Evolutionary conservation across 2,888 invertebrate species (phyloP), one percentile per base, ranked within the genome.

Genomic region (Microplitis manilae): DNA sequence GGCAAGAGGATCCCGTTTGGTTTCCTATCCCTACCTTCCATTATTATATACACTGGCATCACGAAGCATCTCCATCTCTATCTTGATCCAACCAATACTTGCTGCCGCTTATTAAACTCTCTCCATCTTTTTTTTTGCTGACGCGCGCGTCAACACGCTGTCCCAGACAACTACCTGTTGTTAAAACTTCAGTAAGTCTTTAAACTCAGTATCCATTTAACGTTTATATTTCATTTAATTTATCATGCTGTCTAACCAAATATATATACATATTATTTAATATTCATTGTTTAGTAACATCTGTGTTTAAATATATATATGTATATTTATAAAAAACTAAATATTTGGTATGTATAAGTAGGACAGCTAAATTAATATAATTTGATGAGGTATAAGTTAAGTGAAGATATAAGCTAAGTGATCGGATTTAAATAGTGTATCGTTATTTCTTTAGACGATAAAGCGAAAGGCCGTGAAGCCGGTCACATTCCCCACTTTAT

Each of bases 131-230:
- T 67, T 70, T 67, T 78, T 74, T 75, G 77, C 79, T 79, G 77
- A 79, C 81, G 82, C 79, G 80, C 82, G 81, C 83, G 81, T 84
- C 79, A 85, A 83, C 87, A 86, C 85, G 85, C 85, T 84, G 73
- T 76, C 76, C 73, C 74, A 82, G 84, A 83, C 88, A 85, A 88
- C 88, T 88, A 88, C 88, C 88, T 88, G 88, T 88, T 88, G 88
- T 87, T 86, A 87, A 86, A 85, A 86, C 7, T 38, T 30, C 13
- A 30, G 8, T 30, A 65, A 65, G 20, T 30, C 17, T 62, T 62
- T 13, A 8, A 59, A 13, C 59, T 8, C 62, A 17, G 15, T 62
- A n/a, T 62, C 9, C 17, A 62, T 75, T 41, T 65, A 65, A 30
- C 64, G 76, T 60, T 41, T 50, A 20, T 60, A 77, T 30, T 30